Conservation (phyloP, 1,140 invertebrate species). For the Bicyclus anynana region DNA sequence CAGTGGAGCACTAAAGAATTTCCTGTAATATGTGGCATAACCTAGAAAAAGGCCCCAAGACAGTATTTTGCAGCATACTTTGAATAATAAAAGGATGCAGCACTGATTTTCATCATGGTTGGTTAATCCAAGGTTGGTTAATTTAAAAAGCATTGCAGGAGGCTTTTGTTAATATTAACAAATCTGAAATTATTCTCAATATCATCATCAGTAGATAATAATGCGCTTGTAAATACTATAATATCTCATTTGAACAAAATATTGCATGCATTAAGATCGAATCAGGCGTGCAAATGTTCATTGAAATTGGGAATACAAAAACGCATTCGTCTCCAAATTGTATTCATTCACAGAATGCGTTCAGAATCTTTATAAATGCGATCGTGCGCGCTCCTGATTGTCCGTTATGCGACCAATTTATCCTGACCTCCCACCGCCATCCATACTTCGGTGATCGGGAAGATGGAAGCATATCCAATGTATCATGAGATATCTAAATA, state of each 20-base stretch:
- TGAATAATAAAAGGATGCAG: too few relatives aligned
- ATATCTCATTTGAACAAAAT: conserved; percentile 28
- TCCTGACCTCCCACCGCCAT: conserved; percentile 20
- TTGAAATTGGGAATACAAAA: conserved; percentile 62
- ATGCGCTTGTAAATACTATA: not conserved
- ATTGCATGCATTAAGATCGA: conserved; percentile 50
- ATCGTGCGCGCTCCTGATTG: conserved; percentile 47
- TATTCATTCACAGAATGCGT: conserved; percentile 67
- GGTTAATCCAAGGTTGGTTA: too few relatives aligned
- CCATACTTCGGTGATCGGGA: conserved; percentile 17
- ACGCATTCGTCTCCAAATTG: conserved; percentile 70
- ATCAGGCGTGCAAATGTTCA: conserved; percentile 46
- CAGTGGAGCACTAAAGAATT: too few relatives aligned
- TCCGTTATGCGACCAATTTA: conserved; percentile 33
- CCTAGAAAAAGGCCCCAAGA: too few relatives aligned
- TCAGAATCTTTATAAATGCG: conserved; percentile 71
- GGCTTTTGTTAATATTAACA: too few relatives aligned
- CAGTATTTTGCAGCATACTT: too few relatives aligned
- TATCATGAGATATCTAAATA: conserved; percentile 38
- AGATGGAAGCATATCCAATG: conserved; percentile 27
- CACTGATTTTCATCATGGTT: too few relatives aligned
- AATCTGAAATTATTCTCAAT: too few relatives aligned
- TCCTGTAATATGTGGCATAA: too few relatives aligned
- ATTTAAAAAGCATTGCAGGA: too few relatives aligned
- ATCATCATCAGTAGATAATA: too few relatives aligned